Evolutionary conservation across 2,797 vertebrate genomes (phyloP).

Genomic region (Etheostoma nigrum): DNA sequence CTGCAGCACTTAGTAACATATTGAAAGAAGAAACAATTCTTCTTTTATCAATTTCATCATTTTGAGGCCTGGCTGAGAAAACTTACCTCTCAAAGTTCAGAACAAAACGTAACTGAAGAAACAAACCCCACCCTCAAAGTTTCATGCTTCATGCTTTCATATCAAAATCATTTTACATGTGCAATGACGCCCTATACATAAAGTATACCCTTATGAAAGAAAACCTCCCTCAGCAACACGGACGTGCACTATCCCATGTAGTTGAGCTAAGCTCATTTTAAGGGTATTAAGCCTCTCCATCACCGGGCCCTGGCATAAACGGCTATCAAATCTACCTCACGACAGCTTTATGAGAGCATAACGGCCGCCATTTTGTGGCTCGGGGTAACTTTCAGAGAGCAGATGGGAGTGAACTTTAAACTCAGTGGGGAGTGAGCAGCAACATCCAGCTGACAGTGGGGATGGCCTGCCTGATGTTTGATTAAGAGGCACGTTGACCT

Average conservation of each 20-base stretch:
- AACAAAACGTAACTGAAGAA: conserved; percentile 1
- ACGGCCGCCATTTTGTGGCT: conserved; percentile 53
- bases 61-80: conserved; percentile 18
- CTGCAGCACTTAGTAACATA: background rate
- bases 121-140: background rate
- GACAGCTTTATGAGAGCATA: conserved; percentile 63
- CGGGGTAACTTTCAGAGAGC: conserved; percentile 59
- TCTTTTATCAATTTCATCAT: background rate
- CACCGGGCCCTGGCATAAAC: conserved; percentile 21
- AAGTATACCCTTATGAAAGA: conserved; percentile 24
- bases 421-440: conserved; percentile 70
- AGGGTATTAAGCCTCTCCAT: conserved; percentile 46
- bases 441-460: conserved; percentile 72
- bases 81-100: background rate
- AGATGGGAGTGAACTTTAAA: conserved; percentile 84
- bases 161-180: conserved; percentile 10
- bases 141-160: conserved; percentile 1
- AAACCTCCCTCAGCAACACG: conserved; percentile 19
- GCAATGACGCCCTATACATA: conserved; percentile 29
- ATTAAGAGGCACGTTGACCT: conserved; percentile 86
- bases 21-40: background rate
- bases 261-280: conserved; percentile 34
- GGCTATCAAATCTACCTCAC: conserved; percentile 45
- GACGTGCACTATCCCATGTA: conserved; percentile 9
- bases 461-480: conserved; percentile 82